Evolutionary conservation across 2,113 vertebrate species (phyloP).

Genomic region (Tinamus guttatus): DNA sequence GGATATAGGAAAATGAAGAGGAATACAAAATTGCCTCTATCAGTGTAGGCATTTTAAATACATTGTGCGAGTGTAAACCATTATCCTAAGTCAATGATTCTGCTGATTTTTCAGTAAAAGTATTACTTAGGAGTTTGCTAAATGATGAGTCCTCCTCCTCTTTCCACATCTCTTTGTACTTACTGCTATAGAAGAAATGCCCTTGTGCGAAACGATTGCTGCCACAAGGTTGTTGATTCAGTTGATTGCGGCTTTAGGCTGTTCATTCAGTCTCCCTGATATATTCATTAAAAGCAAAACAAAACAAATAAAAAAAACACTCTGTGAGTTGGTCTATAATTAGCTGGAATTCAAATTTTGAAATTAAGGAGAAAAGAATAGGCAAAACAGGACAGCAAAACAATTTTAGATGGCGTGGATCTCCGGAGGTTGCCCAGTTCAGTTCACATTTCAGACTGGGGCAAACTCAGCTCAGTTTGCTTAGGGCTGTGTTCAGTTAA

Average conservation of each 20-base stretch:
- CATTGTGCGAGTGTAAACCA: neutral
- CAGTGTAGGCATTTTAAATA: neutral
- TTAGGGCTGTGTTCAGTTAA: neutral
- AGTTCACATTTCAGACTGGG: neutral
- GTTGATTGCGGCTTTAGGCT: constrained; percentile 48
- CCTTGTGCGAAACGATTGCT: constrained; percentile 8
- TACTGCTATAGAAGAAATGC: neutral
- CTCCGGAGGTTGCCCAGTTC: neutral
- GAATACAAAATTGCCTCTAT: neutral
- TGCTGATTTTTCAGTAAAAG: neutral
- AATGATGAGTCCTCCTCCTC: neutral
- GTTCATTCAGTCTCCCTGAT: neutral
- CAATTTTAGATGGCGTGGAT: neutral
- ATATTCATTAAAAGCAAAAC: neutral
- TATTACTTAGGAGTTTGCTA: neutral
- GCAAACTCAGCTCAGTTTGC: neutral
- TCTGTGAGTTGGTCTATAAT: constrained; percentile 8
- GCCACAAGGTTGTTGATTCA: constrained; percentile 29
- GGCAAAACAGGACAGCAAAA: neutral
- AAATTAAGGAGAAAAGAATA: neutral
- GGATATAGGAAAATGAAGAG: neutral
- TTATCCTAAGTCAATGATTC: neutral
- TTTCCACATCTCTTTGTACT: neutral
- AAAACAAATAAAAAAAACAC: neutral
- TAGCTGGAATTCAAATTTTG: neutral